Evolutionary conservation across 2,113 vertebrate genomes (phyloP).

Genomic region (Himantopus leucocephalus): DNA sequence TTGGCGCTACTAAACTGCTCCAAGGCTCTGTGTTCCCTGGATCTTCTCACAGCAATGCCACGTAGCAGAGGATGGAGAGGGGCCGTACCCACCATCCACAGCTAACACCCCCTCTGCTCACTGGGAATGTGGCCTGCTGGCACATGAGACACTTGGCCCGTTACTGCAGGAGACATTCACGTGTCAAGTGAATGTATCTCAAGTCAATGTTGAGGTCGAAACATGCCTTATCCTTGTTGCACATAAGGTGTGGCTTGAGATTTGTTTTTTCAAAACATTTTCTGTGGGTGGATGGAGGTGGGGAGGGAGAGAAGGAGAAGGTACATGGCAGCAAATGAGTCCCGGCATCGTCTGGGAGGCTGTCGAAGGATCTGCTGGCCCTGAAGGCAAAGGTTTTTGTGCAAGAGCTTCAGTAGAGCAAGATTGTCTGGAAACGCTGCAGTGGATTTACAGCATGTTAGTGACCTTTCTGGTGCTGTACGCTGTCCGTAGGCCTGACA

Average conservation of each 20-base stretch:
- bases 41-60: neutral
- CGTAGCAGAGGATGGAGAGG: neutral
- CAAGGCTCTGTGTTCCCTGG: neutral
- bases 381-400: neutral
- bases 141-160: neutral
- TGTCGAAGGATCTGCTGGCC: neutral
- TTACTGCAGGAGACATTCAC: neutral
- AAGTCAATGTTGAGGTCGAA: neutral
- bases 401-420: neutral
- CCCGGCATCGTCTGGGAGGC: neutral
- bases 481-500: neutral
- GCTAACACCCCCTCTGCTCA: neutral
- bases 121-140: neutral
- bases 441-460: neutral
- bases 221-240: neutral
- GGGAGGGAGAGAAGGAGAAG: neutral
- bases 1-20: neutral
- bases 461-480: constrained; percentile 36
- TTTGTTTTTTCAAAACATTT: neutral
- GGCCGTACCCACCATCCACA: neutral
- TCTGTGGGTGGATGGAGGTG: neutral
- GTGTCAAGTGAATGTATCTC: fast-evolving
- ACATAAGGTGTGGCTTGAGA: neutral
- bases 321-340: neutral
- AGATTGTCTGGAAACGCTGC: neutral